Evolutionary conservation across 1,140 invertebrate species (phyloP).

Genomic region (Asobara japonica): DNA sequence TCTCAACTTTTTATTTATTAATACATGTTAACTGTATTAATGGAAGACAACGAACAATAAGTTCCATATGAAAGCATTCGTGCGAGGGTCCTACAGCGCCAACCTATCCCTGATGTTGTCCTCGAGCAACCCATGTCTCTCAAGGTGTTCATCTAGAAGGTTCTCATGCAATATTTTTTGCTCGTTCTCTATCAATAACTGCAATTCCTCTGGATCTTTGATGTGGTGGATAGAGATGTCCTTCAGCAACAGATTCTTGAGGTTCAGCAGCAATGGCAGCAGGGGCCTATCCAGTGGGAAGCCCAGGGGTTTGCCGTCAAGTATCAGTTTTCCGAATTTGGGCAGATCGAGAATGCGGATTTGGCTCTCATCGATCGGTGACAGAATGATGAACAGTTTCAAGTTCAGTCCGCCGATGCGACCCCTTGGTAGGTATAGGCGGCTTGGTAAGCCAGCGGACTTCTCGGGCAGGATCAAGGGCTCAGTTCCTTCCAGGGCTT

Average conservation of each 20-base stretch:
- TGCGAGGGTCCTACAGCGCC: too few species aligned
- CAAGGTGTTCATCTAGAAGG: too few species aligned
- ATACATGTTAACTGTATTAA: too few species aligned
- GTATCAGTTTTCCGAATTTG: conserved; percentile 48
- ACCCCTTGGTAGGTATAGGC: conserved; percentile 62
- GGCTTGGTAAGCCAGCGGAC: conserved; percentile 60
- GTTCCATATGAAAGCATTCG: too few species aligned
- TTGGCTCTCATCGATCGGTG: conserved; percentile 53
- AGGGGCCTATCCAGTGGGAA: conserved; percentile 74
- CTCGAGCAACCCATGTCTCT: too few species aligned
- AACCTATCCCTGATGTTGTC: too few species aligned
- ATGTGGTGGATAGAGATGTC: conserved; percentile 58
- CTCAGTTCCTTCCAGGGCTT: conserved; percentile 55
- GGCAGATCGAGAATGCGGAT: conserved; percentile 43
- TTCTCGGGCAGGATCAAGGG: conserved; percentile 56
- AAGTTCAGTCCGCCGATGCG: conserved; percentile 60
- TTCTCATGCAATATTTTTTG: too few species aligned
- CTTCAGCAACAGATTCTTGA: conserved; percentile 60
- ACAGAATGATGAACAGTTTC: conserved; percentile 63
- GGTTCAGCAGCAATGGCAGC: conserved; percentile 48
- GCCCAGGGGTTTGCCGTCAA: conserved; percentile 71
- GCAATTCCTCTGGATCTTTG: too few species aligned
- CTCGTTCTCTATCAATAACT: too few species aligned
- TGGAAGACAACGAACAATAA: too few species aligned
- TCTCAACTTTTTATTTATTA: too few species aligned